A percentile compares a stretch with the other conserved stretches of the same genome.
Conservation (phyloP, 2,113 vertebrate species). For the Myxocyprinus asiaticus region DNA sequence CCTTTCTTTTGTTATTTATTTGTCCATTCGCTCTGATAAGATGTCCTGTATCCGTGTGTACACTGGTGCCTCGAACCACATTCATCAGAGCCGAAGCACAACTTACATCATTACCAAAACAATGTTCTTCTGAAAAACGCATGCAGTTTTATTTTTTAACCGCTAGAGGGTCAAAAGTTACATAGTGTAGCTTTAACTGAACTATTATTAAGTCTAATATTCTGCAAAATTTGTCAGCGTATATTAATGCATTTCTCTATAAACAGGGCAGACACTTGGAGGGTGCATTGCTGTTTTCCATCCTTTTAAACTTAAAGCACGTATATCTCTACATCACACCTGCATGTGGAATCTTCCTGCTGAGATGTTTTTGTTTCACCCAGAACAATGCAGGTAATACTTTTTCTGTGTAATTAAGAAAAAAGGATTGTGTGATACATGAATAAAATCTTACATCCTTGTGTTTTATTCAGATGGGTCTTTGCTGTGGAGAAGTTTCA, state of each 20-base stretch:
- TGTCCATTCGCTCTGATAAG: too few species aligned
- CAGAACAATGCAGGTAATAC: constrained; percentile 78
- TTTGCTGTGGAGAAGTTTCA: constrained; percentile 87
- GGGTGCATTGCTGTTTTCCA: constrained; percentile 88
- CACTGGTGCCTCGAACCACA: too few species aligned
- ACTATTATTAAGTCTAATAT: not conserved
- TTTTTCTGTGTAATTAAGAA: not conserved
- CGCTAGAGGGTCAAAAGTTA: too few species aligned
- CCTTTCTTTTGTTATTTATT: too few species aligned
- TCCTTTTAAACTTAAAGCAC: constrained; percentile 95
- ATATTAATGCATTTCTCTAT: constrained; percentile 14
- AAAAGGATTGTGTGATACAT: too few species aligned
- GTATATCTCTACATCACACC: constrained; percentile 95
- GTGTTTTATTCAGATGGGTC: constrained; percentile 79
- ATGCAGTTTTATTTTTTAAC: too few species aligned
- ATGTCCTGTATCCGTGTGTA: too few species aligned
- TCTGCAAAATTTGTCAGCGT: not conserved
- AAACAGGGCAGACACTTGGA: constrained; percentile 83
- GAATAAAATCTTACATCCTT: too few species aligned
- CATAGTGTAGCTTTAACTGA: not conserved
- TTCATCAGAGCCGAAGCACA: too few species aligned
- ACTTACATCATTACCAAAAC: too few species aligned
- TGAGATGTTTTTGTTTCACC: constrained; percentile 91
- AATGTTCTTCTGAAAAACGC: too few species aligned
- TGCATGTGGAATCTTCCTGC: constrained; percentile 86